Evolutionary conservation across 2,888 invertebrate genomes (phyloP), one percentile per base, ranked within the genome.

Genomic region (Ceramica pisi): DNA sequence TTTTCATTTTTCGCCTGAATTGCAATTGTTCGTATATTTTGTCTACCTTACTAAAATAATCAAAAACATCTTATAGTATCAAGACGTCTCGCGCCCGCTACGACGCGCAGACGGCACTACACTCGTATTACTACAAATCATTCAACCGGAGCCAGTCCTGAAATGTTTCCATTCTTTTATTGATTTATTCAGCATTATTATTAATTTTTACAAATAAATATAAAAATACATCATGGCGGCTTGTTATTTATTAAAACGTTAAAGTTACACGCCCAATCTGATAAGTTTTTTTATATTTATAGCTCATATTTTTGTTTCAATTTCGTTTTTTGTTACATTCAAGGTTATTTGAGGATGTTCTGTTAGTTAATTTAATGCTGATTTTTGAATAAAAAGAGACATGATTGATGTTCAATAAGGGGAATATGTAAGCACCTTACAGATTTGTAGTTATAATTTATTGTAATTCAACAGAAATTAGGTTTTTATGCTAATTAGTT

Each of bases 141-240:
- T 95, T 95, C 95, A 94, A 88, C 90, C 92, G 90, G 88, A 88
- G 89, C 92, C 92, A 88, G 90, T 89, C 92, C 92, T 90, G 92
- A 92, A 93, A 93, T 90, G 92, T 92, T 95, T 94, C 94, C 95
- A 95, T 95, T 95, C 94, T 93, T 93, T 92, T 93, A 94, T 95
- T 96, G 95, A 95, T 95, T 95, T 96, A 95, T 95, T 93, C 91
- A 92, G 90, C 92, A 94, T 94, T 95, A 95, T 94, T 96, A 95
- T 94, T 95, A 95, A 94, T 95, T 94, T 90, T 80, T 78, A 80
- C 80, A 80, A 80, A 80, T 80, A 80, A 90, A 89, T 90, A 87
- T 88, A 87, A 88, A 90, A 88, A 89, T 83, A 59, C 82, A 85
- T 72, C 67, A 86, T 83, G 81, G 82, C 82, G 83, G 86, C 89